Percentiles rank a stretch among this genome's conserved stretches.
Conservation (phyloP, 2,113 vertebrate genomes). For the Thinocorus orbignyianus region DNA sequence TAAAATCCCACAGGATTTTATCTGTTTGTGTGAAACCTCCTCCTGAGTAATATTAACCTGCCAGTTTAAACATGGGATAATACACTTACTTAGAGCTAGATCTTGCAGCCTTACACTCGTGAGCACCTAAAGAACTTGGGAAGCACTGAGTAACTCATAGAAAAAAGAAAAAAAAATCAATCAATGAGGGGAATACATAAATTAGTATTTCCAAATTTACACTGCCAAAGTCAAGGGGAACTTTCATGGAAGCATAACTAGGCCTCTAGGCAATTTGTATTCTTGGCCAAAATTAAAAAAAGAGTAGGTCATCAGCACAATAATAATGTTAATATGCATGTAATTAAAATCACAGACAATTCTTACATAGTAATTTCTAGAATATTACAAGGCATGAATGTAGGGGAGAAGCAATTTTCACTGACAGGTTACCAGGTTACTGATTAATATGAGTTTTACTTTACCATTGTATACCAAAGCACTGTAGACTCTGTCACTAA, state of each 20-base stretch:
- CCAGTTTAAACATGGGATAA: constrained; percentile 24
- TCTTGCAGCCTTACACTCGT: not conserved
- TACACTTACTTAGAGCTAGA: not conserved
- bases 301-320: not conserved
- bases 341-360: not conserved
- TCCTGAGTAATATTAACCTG: constrained; percentile 13
- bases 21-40: not conserved
- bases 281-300: not conserved
- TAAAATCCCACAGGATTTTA: constrained; percentile 32
- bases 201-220: not conserved
- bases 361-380: not conserved
- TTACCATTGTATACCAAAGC: rapidly evolving
- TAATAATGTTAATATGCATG: not conserved
- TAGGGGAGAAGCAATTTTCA: not conserved
- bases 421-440: not conserved
- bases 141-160: not conserved
- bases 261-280: not conserved
- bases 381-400: not conserved
- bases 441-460: not conserved
- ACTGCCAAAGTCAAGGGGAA: not conserved
- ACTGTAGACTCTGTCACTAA: not conserved
- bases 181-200: not conserved
- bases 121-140: not conserved
- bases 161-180: not conserved
- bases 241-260: not conserved